Base-by-base conservation (phyloP, 2,888 invertebrate genomes). In the Anticlea derivata region DNA sequence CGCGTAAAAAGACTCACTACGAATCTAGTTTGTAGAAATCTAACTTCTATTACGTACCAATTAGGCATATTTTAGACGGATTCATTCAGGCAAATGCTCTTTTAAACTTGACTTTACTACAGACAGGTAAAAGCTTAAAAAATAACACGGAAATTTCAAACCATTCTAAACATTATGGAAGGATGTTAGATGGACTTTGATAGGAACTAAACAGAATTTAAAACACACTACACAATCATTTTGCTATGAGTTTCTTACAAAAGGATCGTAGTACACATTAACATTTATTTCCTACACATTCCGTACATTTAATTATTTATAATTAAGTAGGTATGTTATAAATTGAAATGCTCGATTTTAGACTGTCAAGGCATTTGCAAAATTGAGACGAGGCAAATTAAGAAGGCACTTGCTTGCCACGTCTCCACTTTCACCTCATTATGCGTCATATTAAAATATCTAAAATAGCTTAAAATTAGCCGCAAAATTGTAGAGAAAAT, bases 131-230 rank as follows among this genome's bases (percentile, higher is more conserved):
- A 72, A 70, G 67, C 69, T 64, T 70, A 66, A 34, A 62, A 62
- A 62, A 59, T 58, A 55, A 58, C 44, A 47, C 38, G 26, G 40
- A 55, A 46, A 45, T 27, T 53, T 58, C 10, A 50, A 55, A 54
- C 35, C 27, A 52, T 46, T 41, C 48, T 44, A 58, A 57, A 35
- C 34, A 45, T 52, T 60, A 65, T 73, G 75, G 75, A 77, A 76
- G 76, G 76, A 75, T 70, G 66, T 62, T 51, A 63, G 63, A 74
- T 74, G 74, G 76, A 77, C 74, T 68, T 66, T 46, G 64, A 67
- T 70, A 66, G 66, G 67, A 74, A 72, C 66, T 68, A 67, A 73
- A 69, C 55, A 62, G 62, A 63, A 65, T 58, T 30, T 37, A 45
- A 58, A 58, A 59, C 46, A 55, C 60, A 54, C 68, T 68, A 66